Conservation (phyloP, 2,797 vertebrate species). For the Tangara arthus region DNA sequence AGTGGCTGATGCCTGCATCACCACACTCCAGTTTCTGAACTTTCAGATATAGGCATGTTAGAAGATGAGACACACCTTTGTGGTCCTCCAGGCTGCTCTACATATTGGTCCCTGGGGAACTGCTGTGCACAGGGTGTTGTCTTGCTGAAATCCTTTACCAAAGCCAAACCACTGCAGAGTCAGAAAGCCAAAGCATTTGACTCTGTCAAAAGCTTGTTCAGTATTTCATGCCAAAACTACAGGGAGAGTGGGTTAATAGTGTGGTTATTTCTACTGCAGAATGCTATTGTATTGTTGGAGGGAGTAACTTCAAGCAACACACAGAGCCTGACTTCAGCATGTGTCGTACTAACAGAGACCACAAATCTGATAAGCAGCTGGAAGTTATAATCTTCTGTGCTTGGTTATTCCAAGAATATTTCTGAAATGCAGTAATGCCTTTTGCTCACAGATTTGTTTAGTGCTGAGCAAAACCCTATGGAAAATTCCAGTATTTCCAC, state of each 20-base stretch:
- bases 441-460: background rate
- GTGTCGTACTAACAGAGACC: background rate
- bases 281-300: background rate
- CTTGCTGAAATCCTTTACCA: background rate
- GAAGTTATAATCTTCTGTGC: background rate
- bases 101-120: background rate
- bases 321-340: background rate
- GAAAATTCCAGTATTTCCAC: background rate
- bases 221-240: background rate
- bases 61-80: background rate
- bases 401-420: background rate
- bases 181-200: background rate
- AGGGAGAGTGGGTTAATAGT: background rate
- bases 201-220: background rate
- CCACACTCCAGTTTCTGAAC: background rate
- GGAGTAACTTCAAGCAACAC: background rate
- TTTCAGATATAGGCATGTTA: background rate
- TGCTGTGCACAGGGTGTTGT: background rate
- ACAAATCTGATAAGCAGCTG: background rate
- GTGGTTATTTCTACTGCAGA: background rate
- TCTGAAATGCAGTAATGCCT: slow-evolving; percentile 5
- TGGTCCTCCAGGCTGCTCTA: background rate
- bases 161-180: background rate
- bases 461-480: background rate
- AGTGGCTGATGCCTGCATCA: background rate